Base-by-base conservation (phyloP, 2,888 invertebrate species). In the Boloria selene region DNA sequence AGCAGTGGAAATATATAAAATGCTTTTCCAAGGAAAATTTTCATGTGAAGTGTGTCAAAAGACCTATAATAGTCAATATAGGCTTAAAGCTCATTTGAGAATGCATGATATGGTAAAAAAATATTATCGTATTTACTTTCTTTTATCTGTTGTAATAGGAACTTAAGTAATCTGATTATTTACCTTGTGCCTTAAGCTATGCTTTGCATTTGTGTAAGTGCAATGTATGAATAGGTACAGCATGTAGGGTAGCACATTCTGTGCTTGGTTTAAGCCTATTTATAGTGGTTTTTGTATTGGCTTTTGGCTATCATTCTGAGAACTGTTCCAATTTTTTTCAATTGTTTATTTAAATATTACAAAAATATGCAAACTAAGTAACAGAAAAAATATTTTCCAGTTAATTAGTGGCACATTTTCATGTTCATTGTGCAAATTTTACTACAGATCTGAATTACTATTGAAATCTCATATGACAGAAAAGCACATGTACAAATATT, bases 401-500 rank as follows among this genome's bases (percentile, higher is more conserved):
- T 83, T 86, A 72, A 69, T 79, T 2, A 88, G 84, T 71, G 91
- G 90, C 0, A 78, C 68, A 38, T 85, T 75, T 68, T 79, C 77
- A 16, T 92, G 91, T 75, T 77, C 81, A 1, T 68, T 91, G 18
- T 92, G 91, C 73, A 74, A 81, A 62, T 86, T 80, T 71, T 88
- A 84, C 70, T 91, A 89, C 72, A 90, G 87, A 77, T 88, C 89
- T 0, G 85, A 87, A n/a, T 87, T 86, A 58, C 74, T 90, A 22
- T 71, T 91, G 16, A 85, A 85, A 72, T 82, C 80, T 0, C 91
- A 92, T 49, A 84, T 87, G 77, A 86, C 85, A 38, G 88, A 88
- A 47, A 89, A 91, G 71, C 91, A 92, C 65, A 82, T 87, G 82
- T 90, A 86, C 74, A 92, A 92, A 72, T 92, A 89, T 78, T 70